Evolutionary conservation across 2,113 vertebrate species (phyloP).

Genomic region (Rhipidura dahli): DNA sequence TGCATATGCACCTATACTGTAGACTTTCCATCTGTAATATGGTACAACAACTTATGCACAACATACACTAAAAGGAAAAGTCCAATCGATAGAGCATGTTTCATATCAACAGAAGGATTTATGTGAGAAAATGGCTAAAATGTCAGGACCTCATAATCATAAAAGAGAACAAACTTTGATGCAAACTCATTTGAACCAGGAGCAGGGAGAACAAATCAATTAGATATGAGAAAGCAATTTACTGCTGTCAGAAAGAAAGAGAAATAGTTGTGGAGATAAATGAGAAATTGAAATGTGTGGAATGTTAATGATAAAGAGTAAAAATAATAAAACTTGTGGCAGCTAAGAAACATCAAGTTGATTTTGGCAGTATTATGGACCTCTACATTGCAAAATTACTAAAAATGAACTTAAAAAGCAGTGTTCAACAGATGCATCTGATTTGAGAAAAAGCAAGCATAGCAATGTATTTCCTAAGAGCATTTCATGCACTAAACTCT

Average conservation of each 20-base stretch:
- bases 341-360: background rate
- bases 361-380: background rate
- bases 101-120: background rate
- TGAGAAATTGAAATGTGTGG: background rate
- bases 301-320: background rate
- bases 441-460: background rate
- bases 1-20: background rate
- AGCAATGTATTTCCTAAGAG: background rate
- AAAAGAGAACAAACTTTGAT: background rate
- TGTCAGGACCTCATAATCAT: background rate
- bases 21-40: background rate
- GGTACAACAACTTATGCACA: background rate
- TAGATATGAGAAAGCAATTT: background rate
- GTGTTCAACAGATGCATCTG: background rate
- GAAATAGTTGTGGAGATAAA: background rate
- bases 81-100: background rate
- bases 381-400: background rate
- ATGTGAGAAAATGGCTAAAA: background rate
- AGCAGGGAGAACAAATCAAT: background rate
- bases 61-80: background rate
- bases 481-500: background rate
- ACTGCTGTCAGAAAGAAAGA: background rate
- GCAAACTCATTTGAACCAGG: background rate
- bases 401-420: background rate
- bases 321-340: background rate